A percentile compares a stretch with the other conserved stretches of the same genome.
Conservation (phyloP, 2,888 invertebrate genomes). For the Tryphoninae sp. region DNA sequence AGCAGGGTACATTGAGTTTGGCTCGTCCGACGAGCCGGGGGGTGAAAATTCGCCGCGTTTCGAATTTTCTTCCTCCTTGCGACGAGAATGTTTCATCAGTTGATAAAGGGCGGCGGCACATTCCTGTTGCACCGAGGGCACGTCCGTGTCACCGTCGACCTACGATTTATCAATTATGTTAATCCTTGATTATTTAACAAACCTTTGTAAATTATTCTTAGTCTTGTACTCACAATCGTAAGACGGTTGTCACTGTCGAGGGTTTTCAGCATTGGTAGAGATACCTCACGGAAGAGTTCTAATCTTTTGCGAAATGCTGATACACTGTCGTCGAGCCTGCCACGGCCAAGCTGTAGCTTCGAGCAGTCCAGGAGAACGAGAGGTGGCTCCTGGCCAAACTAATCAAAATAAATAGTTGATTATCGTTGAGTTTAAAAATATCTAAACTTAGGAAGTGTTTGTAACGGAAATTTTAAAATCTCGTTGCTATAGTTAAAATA, state of each 20-base stretch:
- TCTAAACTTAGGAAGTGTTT: no score
- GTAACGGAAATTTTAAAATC: no score
- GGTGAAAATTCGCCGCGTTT: conserved; percentile 66
- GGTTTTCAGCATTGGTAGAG: conserved; percentile 93
- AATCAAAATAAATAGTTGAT: conserved; percentile 50
- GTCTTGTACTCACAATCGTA: conserved; percentile 88
- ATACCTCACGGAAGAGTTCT: conserved; percentile 93
- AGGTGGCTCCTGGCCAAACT: conserved; percentile 90
- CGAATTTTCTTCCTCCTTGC: conserved; percentile 68
- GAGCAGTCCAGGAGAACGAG: conserved; percentile 95
- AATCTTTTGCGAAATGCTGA: conserved; percentile 92
- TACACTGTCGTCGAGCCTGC: conserved; percentile 92
- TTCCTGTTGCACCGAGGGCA: conserved; percentile 89
- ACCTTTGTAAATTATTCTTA: not conserved
- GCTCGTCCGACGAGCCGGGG: conserved; percentile 49
- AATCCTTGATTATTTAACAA: not conserved
- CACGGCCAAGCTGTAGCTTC: conserved; percentile 92
- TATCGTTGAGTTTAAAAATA: not conserved
- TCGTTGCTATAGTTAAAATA: no score
- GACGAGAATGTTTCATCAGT: conserved; percentile 84
- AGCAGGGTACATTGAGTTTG: conserved; percentile 68
- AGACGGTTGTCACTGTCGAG: conserved; percentile 92
- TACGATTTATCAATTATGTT: conserved; percentile 72
- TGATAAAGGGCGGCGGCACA: conserved; percentile 88
- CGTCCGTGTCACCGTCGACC: conserved; percentile 94